Base-by-base conservation (phyloP, 2,888 invertebrate genomes). In the Sphaerophoria rueppellii region DNA sequence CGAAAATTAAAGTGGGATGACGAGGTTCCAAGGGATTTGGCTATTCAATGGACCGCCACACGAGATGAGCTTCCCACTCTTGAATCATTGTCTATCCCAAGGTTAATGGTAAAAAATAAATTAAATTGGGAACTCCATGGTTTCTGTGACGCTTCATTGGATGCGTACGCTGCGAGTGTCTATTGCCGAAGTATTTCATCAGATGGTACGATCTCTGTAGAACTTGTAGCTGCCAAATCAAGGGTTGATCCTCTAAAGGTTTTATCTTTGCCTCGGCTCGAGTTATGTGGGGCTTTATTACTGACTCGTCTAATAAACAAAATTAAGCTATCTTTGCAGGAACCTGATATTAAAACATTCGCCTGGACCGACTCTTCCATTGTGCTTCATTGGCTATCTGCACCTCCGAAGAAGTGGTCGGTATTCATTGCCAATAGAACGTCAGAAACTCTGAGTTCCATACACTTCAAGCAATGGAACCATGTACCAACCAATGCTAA, bases 341-440 rank as follows among this genome's bases (percentile, higher is more conserved):
- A 58, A 16, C 14, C 37, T 40, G 40, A 40, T 40, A 16, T 58
- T 16, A 40, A 37, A 7, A 40, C 4, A 4, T 57, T 57, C 9
- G 37, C 57, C 4, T 57, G 57, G 57, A 57, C 37, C 11, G 57
- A 57, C 9, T 60, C 40, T 9, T 60, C 40, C n/a, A 60, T 60
- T 16, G 58, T 60, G 24, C 16, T 60, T 7, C 16, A 60, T 40
- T 60, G 58, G 58, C 37, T 60, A 5, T 60, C 58, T 6, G 40
- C 58, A 1, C 58, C 58, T 60, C 58, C 58, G 4, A 60, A 60
- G 11, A 60, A 60, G 16, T 60, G 58, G 40, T 60, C 58, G 11
- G 58, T 60, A 2, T 60, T 60, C 6, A 6, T 60, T 6, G 58
- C 58, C 11, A 60, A 60, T 6, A 16, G 58, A 40, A 60, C 37